Conservation (phyloP, 2,797 vertebrate genomes). For the Chelon labrosus region DNA sequence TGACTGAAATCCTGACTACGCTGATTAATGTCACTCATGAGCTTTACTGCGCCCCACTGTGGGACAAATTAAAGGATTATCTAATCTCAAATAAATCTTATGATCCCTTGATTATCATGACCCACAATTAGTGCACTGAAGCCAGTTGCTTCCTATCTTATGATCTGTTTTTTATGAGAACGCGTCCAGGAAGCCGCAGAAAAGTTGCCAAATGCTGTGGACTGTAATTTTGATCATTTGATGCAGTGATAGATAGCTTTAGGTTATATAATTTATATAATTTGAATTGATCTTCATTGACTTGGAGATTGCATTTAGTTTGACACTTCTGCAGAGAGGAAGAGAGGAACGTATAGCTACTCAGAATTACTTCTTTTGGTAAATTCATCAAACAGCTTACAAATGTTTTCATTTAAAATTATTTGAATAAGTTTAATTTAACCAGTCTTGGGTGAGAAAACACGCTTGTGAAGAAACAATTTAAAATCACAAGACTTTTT, state of each 20-base stretch:
- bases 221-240: background rate
- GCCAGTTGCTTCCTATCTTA: too few species aligned
- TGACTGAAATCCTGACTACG: background rate
- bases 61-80: too few species aligned
- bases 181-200: too few species aligned
- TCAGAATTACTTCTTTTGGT: background rate
- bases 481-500: background rate
- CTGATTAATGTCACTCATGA: slow-evolving; percentile 5
- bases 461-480: too few species aligned
- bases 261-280: background rate
- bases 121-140: too few species aligned
- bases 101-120: too few species aligned
- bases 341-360: background rate
- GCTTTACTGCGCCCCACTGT: background rate
- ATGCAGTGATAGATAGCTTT: background rate
- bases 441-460: too few species aligned
- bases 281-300: background rate
- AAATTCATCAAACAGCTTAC: background rate
- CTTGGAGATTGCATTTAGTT: background rate
- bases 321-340: background rate
- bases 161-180: too few species aligned
- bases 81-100: too few species aligned
- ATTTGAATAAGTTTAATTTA: too few species aligned
- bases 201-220: background rate
- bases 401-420: background rate